Base-by-base conservation (phyloP, 2,797 vertebrate genomes). In the Lacerta viridis region DNA sequence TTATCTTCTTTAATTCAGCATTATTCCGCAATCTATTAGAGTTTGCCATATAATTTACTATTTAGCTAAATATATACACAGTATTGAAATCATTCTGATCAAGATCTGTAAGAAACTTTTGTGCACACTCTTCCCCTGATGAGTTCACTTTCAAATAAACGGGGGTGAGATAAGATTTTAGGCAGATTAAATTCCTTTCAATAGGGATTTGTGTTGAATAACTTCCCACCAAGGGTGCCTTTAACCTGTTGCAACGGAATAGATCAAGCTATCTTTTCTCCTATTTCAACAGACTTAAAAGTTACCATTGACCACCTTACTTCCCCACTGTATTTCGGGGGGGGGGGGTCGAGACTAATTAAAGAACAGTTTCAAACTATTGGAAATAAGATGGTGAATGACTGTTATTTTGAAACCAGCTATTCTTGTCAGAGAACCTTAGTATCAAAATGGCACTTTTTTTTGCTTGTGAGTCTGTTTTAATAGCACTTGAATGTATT, bases 81-180 rank as follows among this genome's bases (percentile, higher is more conserved):
- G 90, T 33, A 2, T 50, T 74, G 10, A 43, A 29, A 80, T 61
- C 18, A 8, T 92, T 91, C 88, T 39, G 81, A 91, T 84, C 87
- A 75, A 91, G 87, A 92, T 88, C 84, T 93, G 83, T 87, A 46
- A 75, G 23, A 25, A 27, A 29, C 2, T 55, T 55, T 55, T 55
- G 50, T 55, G 18, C 66, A 33, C 7, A 23, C 10, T 5, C 2
- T 43, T 71, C 29, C 9, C 10, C 64, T 17, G 41, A 69, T 17
- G 41, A 11, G 15, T 46, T 43, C 17, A 69, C 15, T 79, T 79
- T 59, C n/a, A 69, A 78, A 77, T n/a, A 33, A 81, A 74, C 1
- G 61, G 27, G 6, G 61, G 10, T 2, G 8, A 36, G 27, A 61
- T 5, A 61, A 72, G 20, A n/a, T 36, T 23, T n/a, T 33, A 5